These are phyloP conservation scores for Agrotis exclamationis DNA, from an alignment of 2,888 invertebrate genomes.

Conservation along the genomic window DNA sequence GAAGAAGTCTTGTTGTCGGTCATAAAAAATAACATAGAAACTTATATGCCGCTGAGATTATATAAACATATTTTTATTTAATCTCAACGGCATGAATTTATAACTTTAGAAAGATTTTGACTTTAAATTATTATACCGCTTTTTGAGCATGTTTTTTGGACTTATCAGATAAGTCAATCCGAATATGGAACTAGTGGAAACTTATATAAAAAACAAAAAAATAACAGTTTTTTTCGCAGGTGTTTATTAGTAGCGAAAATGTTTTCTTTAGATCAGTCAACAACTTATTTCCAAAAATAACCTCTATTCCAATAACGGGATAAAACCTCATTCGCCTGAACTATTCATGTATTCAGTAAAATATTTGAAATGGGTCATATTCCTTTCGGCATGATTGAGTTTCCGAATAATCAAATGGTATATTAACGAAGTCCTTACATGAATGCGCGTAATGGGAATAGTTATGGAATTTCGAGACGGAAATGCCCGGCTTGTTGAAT, in stretches of 20 bases:
- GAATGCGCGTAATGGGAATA: slow-evolving; percentile 22
- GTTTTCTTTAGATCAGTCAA: background rate
- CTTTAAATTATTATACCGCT: background rate
- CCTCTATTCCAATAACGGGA: slow-evolving; percentile 8
- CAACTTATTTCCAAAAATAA: background rate
- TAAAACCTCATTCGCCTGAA: slow-evolving; percentile 37
- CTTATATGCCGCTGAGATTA: background rate
- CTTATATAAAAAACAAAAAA: background rate
- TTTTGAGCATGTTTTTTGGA: background rate
- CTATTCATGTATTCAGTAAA: slow-evolving; percentile 52
- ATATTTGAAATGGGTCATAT: slow-evolving; percentile 60
- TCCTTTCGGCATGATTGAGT: slow-evolving; percentile 45
- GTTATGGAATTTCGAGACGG: slow-evolving; percentile 16
- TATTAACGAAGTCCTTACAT: slow-evolving; percentile 30
- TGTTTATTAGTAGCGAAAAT: background rate
- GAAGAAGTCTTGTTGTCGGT: no score
- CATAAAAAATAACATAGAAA: no score
- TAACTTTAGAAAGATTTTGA: background rate
- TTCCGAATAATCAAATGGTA: slow-evolving; percentile 35
- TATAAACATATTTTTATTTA: background rate
- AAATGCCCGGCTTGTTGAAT: background rate
- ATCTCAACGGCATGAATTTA: background rate
- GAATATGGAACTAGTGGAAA: background rate
- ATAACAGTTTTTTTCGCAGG: no score
- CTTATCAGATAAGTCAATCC: background rate